Evolutionary conservation across 2,113 vertebrate genomes (phyloP), one percentile per base, ranked within the genome.

Genomic region (Gallinago undulata): DNA sequence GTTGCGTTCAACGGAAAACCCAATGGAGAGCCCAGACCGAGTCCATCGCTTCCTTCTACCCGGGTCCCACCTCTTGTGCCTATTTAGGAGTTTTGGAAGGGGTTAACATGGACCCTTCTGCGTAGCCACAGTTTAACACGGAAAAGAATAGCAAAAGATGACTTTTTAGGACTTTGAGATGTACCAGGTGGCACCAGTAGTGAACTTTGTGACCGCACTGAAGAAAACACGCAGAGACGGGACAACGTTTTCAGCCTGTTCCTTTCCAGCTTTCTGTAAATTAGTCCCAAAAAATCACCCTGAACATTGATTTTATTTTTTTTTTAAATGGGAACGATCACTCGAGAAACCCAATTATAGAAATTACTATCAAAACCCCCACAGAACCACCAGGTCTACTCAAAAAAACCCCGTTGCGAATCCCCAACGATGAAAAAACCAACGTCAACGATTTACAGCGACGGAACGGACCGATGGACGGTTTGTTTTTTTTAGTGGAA

Each of bases 1-100:
- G 10, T 19, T 41, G 31, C 31, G 6, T 35, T 13, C 17, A 41
- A 86, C 25, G 39, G 13, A 23, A 41, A 48, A 56, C 31, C 25
- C 33, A 4, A 7, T 0, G 25, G 17, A 33, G 41, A 7, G 28
- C 8, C 10, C 7, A 25, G 50, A 35, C 13, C 0, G 1, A 13
- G 11, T 39, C 41, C 22, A 12, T 19, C 43, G 45, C 63, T 43
- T 45, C 56, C 28, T 56, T 45, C 64, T 16, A 6, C 24, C 28
- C 43, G 2, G 2, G 25, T 33, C 64, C 66, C 35, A 13, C 28
- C 9, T 24, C 2, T 18, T 45, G 27, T 12, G 23, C 3, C 10
- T 3, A 0, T 10, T 39, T 11, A 39, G 28, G 31, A 45, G 19
- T 9, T 45, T 24, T 21, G 56, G 45, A 57, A n/a, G 25, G 19